Evolutionary conservation across 2,113 vertebrate species (phyloP), one percentile per base, ranked within the genome.

Genomic region (Anarhynchus alexandrinus): DNA sequence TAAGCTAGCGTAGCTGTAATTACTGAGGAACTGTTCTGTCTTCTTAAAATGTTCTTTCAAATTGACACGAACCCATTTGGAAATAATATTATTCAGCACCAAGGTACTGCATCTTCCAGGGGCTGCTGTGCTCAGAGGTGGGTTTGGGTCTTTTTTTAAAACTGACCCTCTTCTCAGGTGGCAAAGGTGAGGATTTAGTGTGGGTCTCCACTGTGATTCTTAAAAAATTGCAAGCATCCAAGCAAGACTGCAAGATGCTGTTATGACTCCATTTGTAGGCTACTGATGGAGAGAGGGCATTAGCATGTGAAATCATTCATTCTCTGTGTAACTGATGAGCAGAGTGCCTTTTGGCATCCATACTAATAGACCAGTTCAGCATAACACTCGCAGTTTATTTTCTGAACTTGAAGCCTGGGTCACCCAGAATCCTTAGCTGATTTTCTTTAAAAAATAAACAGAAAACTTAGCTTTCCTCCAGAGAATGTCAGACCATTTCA

Each of bases 291-390:
- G 30, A 87, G 64, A 93, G 72, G 54, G 15, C 38, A 78, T 95
- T 90, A 91, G 15, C 70, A 86, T 59, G 70, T 94, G 74, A 86
- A 92, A 86, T 94, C 86, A 64, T 85, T 94, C 42, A 14, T 86
- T 71, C 29, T 14, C 15, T 34, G 38, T 88, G 71, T 69, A 90
- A 92, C 42, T 2, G 0, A 94, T 59, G 79, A 90, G 72, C 64
- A 83, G 58, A 76, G 74, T 38, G 85, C 36, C 45, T 77, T 69
- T 87, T 80, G 80, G 40, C 73, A 83, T 82, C 85, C 91, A 91
- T 84, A 78, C 49, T 93, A 91, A 96, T 92, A 32, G 66, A 55
- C 12, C 70, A 42, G 77, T 62, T 67, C 82, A 54, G 77, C 36
- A 19, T 59, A 81, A 83, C 40, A 57, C 12, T 40, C 21, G 16